Evolutionary conservation across 2,797 vertebrate species (phyloP).

Genomic region (Xerus rutilus): DNA sequence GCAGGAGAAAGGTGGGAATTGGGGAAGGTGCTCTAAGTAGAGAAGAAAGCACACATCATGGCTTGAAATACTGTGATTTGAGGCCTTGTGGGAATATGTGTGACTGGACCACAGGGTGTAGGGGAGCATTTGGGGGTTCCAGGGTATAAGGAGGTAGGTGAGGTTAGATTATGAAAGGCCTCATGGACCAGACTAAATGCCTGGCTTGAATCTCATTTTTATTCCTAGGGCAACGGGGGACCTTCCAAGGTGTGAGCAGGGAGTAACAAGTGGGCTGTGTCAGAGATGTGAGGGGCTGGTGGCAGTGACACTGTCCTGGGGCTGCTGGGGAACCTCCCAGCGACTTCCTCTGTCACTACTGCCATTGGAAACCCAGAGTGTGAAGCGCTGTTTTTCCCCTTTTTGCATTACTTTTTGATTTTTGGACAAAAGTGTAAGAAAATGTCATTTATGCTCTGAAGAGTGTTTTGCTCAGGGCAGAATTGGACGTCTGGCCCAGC

Average conservation of each 20-base stretch:
- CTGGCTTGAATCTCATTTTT: not conserved
- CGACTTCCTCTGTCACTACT: not conserved
- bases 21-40: not conserved
- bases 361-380: not conserved
- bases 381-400: not conserved
- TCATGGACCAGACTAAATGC: not conserved
- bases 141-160: too few relatives aligned
- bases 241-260: not conserved
- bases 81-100: not conserved
- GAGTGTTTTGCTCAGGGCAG: slow-evolving; percentile 53
- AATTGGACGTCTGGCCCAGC: not conserved
- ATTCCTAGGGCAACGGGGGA: not conserved
- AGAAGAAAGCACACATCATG: not conserved
- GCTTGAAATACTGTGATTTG: not conserved
- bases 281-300: not conserved
- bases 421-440: slow-evolving; percentile 44
- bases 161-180: not conserved
- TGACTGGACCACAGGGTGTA: not conserved
- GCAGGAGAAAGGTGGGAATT: not conserved
- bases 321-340: not conserved
- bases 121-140: too few relatives aligned
- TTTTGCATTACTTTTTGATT: not conserved
- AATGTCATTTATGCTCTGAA: slow-evolving; percentile 61
- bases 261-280: not conserved
- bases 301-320: too few relatives aligned